Percentiles rank a stretch among this genome's conserved stretches.
Evolutionary conservation across 2,113 vertebrate species (phyloP).

Genomic region (Dipodomys ordii): DNA sequence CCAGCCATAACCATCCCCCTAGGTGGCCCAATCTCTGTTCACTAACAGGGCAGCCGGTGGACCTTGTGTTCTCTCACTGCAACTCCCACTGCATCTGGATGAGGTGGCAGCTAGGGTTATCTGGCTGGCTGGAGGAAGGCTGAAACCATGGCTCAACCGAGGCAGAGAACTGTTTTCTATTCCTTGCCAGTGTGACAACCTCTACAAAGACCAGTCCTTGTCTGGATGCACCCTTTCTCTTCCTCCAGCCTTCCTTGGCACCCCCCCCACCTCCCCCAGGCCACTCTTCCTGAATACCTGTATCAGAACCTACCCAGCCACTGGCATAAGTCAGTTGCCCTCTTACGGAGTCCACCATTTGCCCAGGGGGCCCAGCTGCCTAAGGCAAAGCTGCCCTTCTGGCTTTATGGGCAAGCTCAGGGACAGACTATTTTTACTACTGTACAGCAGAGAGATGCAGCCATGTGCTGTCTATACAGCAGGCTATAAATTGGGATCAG

Average conservation of each 20-base stretch:
- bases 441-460: background rate
- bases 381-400: accelerated
- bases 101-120: background rate
- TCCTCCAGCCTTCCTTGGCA: accelerated
- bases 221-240: too few species aligned
- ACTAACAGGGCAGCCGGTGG: accelerated
- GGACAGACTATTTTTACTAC: background rate
- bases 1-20: background rate
- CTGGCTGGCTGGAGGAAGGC: background rate
- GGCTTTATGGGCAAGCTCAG: background rate
- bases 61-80: background rate
- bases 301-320: background rate
- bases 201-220: background rate
- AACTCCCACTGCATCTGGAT: background rate
- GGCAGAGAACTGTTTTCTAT: background rate
- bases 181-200: background rate
- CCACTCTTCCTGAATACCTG: background rate
- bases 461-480: background rate
- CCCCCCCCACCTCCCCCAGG: background rate
- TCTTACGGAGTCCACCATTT: background rate
- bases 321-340: background rate
- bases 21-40: background rate
- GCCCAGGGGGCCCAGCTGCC: background rate
- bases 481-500: too few species aligned
- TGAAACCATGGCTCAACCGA: background rate